These are phyloP conservation scores for Panurus biarmicus DNA, from an alignment of 2,113 vertebrate genomes.

Conservation along the genomic window DNA sequence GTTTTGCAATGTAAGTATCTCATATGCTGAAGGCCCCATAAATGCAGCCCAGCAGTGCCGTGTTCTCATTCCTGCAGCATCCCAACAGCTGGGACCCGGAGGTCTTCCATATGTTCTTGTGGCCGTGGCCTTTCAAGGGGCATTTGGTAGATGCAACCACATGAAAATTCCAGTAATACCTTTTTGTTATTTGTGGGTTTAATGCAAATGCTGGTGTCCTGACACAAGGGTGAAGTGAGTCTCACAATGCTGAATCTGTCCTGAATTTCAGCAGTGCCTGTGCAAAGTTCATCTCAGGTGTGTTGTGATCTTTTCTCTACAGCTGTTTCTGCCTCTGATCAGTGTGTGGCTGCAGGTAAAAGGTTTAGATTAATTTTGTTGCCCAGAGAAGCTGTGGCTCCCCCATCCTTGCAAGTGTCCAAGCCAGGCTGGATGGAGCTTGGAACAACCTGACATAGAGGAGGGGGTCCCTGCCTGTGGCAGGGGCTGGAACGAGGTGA, in stretches of 20 bases:
- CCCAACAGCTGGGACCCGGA: neutral
- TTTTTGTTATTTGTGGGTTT: neutral
- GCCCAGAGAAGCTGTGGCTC: neutral
- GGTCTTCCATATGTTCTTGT: neutral
- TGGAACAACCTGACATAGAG: neutral
- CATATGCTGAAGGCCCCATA: neutral
- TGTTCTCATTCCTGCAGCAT: slow-evolving; percentile 36
- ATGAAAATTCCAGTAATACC: slow-evolving; percentile 1
- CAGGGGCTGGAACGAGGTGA: neutral
- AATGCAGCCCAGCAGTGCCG: neutral
- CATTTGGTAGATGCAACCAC: neutral
- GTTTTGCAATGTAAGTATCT: slow-evolving; percentile 33
- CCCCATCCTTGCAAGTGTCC: neutral
- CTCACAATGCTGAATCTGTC: neutral
- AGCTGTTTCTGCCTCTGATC: neutral
- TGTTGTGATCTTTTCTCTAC: neutral
- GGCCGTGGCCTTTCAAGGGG: neutral
- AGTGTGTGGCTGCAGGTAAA: neutral
- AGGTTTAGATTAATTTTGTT: neutral
- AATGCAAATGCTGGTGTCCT: neutral
- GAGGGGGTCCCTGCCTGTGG: too few species aligned
- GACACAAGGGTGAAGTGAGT: neutral
- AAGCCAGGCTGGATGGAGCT: accelerated
- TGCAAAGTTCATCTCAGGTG: neutral
- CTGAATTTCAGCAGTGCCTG: neutral